Base-by-base conservation (phyloP, 2,888 invertebrate species). In the Harmothoe impar region DNA sequence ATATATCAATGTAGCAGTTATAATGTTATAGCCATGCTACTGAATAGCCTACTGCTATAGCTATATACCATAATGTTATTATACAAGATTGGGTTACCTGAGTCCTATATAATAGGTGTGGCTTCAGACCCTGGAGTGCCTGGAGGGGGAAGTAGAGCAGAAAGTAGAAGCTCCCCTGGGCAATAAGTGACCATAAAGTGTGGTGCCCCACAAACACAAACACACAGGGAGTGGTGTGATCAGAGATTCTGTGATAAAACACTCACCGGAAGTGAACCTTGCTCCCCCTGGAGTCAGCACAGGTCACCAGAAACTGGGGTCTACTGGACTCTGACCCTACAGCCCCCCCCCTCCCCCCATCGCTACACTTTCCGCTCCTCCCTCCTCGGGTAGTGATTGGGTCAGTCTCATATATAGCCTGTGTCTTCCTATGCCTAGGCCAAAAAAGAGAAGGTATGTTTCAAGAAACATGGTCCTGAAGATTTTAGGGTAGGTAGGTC, bases 161-260 rank as follows among this genome's bases (percentile, higher is more conserved):
- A 15, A 62, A n/a, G 1, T 20, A 20, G 3, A 62, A 62, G 62
- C 54, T 62, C 62, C 23, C 62, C 20, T 20, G 3, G n/a, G 62
- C 15, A n/a, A 62, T 62, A 15, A 62, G n/a, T n/a, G 62, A 62
- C 20, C 20, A 62, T n/a, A 3, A 62, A 62, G 62, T 5, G 43
- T 10, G 10, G 10, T n/a, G 20, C 62, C n/a, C 20, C 62, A 62
- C 62, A 62, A 62, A 62, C 62, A 43, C 43, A 43, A 43, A 62
- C 62, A 62, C 20, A 62, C 62, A 12, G 62, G n/a, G n/a, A 62
- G 23, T 62, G 20, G 23, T 62, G n/a, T n/a, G 20, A 62, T 62
- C 62, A 20, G 62, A n/a, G n/a, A n/a, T 62, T 62, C 62, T 62
- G n/a, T 62, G 62, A 62, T 62, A 62, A 62, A 62, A 62, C n/a